Evolutionary conservation across 1,140 invertebrate species (phyloP), one percentile per base, ranked within the genome.

Genomic region (Drosophila subpulchrella): DNA sequence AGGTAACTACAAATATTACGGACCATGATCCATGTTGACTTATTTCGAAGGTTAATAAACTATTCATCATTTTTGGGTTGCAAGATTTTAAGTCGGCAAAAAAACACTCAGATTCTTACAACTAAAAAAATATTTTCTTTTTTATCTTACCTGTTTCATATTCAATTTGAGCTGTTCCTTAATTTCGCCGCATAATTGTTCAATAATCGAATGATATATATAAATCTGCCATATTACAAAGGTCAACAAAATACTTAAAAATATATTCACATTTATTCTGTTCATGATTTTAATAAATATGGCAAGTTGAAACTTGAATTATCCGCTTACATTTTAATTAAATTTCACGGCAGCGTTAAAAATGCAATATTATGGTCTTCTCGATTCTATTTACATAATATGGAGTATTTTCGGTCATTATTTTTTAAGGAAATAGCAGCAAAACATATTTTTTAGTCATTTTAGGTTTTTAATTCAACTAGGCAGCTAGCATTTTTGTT

Each of bases 211-310:
- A 36, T 59, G n/a, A 59, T 59, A 60, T 0, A 0, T 30, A 7
- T 20, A 20, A 24, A 11, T 17, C 0, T 38, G 38, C 63, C 44
- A 50, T 32, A 41, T 20, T 4, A 63, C 0, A 17, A 67, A 7
- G 8, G 34, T 6, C 17, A 65, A 17, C 17, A 68, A 7, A 27
- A 53, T 8, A 15, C 13, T 36, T 53, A 44, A 51, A 7, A 65
- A 13, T 15, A 42, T 27, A 27, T 50, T 63, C 32, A 51, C 47
- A 6, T 2, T 15, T 10, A 44, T 13, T 50, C 20, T 51, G 12
- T 20, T n/a, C 65, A 63, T 67, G 34, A 12, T 63, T 24, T 1
- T 8, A 41, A 17, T 11, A 15, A 50, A 36, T 5, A 51, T 13
- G 27, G 4, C 11, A 10, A n/a, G 11, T 8, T 10, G 15, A 0